These are phyloP conservation scores for Ciconia nigra DNA, from an alignment of 2,797 vertebrate species.

Conservation along the genomic window DNA sequence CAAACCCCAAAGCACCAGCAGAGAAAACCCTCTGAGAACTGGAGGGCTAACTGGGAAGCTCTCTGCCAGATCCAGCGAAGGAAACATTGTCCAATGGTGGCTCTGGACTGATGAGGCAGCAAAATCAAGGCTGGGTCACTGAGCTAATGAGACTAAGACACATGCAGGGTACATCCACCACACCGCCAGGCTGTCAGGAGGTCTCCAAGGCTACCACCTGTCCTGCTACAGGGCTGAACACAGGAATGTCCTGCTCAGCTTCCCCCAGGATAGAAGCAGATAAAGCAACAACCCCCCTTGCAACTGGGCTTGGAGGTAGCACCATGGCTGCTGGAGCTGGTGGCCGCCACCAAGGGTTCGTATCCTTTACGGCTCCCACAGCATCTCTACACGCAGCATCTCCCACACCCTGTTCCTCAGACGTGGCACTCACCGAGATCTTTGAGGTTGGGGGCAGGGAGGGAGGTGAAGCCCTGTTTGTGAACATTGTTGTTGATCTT, in stretches of 20 bases:
- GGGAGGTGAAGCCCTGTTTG: slow-evolving; percentile 68
- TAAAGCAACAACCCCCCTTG: neutral
- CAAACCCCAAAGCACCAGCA: neutral
- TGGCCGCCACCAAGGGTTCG: neutral
- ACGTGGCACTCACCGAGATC: slow-evolving; percentile 82
- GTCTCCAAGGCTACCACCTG: neutral
- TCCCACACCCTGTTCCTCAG: accelerated
- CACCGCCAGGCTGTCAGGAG: accelerated
- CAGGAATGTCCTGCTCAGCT: neutral
- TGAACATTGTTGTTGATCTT: slow-evolving; percentile 94
- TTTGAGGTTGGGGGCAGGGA: slow-evolving; percentile 78
- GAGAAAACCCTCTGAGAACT: neutral
- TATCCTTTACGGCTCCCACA: accelerated
- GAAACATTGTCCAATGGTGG: neutral
- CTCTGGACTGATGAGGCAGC: neutral
- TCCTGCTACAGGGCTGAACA: neutral
- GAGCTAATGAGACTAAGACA: neutral
- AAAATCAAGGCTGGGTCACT: neutral
- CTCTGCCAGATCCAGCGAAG: neutral
- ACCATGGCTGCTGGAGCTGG: neutral
- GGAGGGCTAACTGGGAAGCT: neutral
- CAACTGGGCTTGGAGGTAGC: neutral
- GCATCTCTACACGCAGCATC: neutral
- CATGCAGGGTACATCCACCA: neutral
- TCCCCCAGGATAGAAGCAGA: neutral